Conservation (phyloP, 1,140 invertebrate genomes). For the Lanistes nyassanus region DNA sequence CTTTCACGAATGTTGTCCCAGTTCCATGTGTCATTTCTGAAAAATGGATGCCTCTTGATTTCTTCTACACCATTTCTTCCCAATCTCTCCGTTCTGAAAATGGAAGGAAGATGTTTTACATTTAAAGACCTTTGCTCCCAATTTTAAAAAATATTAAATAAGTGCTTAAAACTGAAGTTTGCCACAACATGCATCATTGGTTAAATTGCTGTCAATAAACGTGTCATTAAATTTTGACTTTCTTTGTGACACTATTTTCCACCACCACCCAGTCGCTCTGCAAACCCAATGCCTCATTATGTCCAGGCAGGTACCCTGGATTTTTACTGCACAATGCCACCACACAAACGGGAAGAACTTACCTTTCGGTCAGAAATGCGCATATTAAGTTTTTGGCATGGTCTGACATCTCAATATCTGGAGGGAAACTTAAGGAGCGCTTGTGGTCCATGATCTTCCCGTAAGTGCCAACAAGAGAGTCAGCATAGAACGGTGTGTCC, state of each 20-base stretch:
- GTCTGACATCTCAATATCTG: slow-evolving; percentile 91
- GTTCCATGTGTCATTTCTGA: slow-evolving; percentile 96
- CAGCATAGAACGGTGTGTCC: slow-evolving; percentile 99
- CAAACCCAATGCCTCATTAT: too few relatives aligned
- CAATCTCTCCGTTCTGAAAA: slow-evolving; percentile 81
- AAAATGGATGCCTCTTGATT: slow-evolving; percentile 95
- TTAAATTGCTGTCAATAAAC: too few relatives aligned
- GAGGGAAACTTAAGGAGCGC: slow-evolving; percentile 93
- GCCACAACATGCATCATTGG: too few relatives aligned
- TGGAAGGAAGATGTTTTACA: slow-evolving; percentile 4
- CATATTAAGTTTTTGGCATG: slow-evolving; percentile 93
- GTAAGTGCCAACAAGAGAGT: slow-evolving; percentile 97
- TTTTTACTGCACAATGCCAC: not conserved
- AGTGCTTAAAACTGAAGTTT: too few relatives aligned
- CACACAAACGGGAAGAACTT: slow-evolving; percentile 27
- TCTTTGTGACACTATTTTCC: too few relatives aligned
- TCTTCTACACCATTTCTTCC: slow-evolving; percentile 95
- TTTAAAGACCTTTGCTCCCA: too few relatives aligned
- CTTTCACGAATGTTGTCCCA: slow-evolving; percentile 88
- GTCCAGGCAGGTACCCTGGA: too few relatives aligned
- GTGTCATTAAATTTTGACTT: too few relatives aligned
- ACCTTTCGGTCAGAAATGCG: slow-evolving; percentile 90
- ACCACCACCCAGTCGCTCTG: too few relatives aligned
- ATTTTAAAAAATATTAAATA: too few relatives aligned
- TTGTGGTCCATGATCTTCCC: slow-evolving; percentile 99